Evolutionary conservation across 2,888 invertebrate genomes (phyloP), one percentile per base, ranked within the genome.

Genomic region (Alviniconcha strummeri): DNA sequence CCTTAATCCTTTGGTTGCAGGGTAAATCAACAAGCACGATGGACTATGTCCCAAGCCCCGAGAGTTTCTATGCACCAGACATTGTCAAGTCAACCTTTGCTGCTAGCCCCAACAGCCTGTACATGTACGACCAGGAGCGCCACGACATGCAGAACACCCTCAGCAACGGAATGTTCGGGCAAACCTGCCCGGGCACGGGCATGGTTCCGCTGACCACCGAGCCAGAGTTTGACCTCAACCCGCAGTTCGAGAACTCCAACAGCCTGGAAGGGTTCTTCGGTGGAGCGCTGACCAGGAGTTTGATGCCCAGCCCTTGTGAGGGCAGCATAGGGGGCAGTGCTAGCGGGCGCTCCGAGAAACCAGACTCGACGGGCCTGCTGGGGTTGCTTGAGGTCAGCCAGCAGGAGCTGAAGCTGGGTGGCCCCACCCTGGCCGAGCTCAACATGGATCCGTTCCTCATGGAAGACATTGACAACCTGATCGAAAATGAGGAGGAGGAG

Each of bases 81-180:
- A 52, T 85, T 85, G 88, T 89, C 36, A 87, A 89, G 56, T 85
- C 87, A 0, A 88, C 89, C 0, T 91, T 89, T 82, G 89, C 91
- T 19, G 89, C 90, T 36, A 91, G 91, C 85, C 91, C 92, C 19
- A 90, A 91, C 83, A 91, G 91, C 3, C 84, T 91, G 56, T 90
- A 88, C 84, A 90, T 92, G 88, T 92, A 92, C 86, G 92, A 92
- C 17, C 90, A 90, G 82, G 92, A 92, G 71, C 89, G 88, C 84
- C 84, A 87, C 36, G 90, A 91, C 79, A 89, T 89, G 88, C 90
- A 89, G 83, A 88, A 89, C 84, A 87, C 89, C 0, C 80, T 90
- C 57, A 86, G 84, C 78, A 83, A 86, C 64, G 78, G 77, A 9
- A 81, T 78, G 5, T 72, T 81, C 17, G 80, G 71, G 36, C 80